Percentiles rank a stretch among this genome's conserved stretches.
Evolutionary conservation across 2,797 vertebrate species (phyloP).

Genomic region (Simalia tracyae): DNA sequence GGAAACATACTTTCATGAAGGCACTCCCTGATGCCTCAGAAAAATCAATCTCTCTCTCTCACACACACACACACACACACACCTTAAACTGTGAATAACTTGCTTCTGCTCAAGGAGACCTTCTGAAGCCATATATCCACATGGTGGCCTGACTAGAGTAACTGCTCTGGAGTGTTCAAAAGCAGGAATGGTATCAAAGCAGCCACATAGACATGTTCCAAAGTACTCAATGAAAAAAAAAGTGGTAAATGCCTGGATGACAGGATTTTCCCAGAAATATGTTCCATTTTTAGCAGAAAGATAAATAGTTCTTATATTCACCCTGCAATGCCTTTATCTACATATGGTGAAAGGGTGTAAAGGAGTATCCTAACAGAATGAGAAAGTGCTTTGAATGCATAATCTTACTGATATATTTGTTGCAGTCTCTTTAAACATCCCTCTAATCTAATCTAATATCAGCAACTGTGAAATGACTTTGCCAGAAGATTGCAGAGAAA

Average conservation of each 20-base stretch:
- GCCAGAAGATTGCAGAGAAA: neutral
- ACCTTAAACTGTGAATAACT: neutral
- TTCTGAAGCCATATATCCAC: neutral
- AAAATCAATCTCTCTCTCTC: neutral
- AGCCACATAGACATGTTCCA: neutral
- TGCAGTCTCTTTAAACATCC: neutral
- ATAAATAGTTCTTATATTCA: neutral
- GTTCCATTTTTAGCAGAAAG: neutral
- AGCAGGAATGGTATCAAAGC: neutral
- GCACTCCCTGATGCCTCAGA: neutral
- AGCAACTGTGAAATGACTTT: neutral
- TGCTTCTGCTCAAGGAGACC: neutral
- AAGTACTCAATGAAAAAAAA: neutral
- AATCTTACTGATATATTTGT: neutral
- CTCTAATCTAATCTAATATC: neutral
- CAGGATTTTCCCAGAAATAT: neutral
- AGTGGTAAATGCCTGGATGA: neutral
- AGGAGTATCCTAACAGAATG: neutral
- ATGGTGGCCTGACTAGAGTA: neutral
- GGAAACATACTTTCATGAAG: neutral
- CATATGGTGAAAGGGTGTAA: neutral
- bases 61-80: neutral
- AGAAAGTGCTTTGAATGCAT: neutral
- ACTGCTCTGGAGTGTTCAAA: neutral
- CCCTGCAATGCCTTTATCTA: too few relatives aligned